Base-by-base conservation (phyloP, 2,797 vertebrate genomes). In the Spinibarbus caldwelli region DNA sequence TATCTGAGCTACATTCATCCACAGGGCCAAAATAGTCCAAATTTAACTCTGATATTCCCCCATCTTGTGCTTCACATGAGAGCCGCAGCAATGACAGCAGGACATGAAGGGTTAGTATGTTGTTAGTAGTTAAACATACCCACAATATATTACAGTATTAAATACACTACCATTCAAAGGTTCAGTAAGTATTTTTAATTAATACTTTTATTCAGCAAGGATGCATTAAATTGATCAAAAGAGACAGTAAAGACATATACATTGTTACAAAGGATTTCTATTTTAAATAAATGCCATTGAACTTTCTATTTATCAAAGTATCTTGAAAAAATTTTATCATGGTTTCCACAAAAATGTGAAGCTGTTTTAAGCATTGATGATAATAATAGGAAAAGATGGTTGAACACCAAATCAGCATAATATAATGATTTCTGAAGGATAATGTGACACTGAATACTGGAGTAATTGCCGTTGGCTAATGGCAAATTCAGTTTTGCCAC, bases 11-110 rank as follows among this genome's bases (percentile, higher is more conserved):
- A 95, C 92, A 96, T 93, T 96, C 96, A 94, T 97, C 96, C 95
- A 96, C 95, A 88, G 95, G 95, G 93, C 97, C 97, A 97, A 98
- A 98, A 95, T 96, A 97, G 96, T 98, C 96, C 94, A 98, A 95
- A 94, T 97, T 96, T 93, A 98, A 95, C 91, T 96, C 94, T 94
- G 93, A 95, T 95, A 73, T 78, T 41, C 94, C 94, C 93, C 93
- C 96, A 57, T 80, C 85, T 76, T 54, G 66, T 80, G 96, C 96
- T 93, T 94, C 93, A 93, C 94, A 95, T 94, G 94, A 96, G 93
- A 94, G 94, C 94, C 93, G 94, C 94, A 93, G 95, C 90, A 95
- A 94, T 93, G 92, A 95, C 94, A 94, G 93, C 95, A 95, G 94
- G 93, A 91, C 88, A 89, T 93, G 93, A 93, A 94, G 92, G 92